These are phyloP conservation scores for Lanius collurio DNA, from an alignment of 2,113 vertebrate genomes.

Conservation along the genomic window DNA sequence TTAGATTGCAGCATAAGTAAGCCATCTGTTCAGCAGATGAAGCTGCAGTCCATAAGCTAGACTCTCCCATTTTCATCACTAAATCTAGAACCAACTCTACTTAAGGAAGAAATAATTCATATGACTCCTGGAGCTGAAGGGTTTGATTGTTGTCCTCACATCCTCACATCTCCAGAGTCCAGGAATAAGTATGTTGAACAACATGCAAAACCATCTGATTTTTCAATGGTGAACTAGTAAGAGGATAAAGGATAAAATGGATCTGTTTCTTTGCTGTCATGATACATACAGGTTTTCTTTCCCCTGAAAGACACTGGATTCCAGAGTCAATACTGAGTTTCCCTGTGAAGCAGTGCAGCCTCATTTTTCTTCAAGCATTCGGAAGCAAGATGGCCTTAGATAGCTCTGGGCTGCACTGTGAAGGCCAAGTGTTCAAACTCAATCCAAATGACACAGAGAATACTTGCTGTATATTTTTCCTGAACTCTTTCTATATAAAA, in stretches of 20 bases:
- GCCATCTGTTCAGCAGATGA: background rate
- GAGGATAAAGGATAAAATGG: background rate
- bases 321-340: background rate
- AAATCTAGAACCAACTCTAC: background rate
- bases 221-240: background rate
- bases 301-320: background rate
- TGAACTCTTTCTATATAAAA: background rate
- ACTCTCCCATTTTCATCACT: background rate
- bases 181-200: background rate
- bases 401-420: background rate
- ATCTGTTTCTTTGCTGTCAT: background rate
- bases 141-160: background rate
- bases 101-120: background rate
- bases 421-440: background rate
- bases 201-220: background rate
- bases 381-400: background rate
- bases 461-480: background rate
- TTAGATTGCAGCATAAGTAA: background rate
- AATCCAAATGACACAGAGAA: background rate
- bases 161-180: background rate
- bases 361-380: background rate
- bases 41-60: background rate
- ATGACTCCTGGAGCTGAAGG: background rate
- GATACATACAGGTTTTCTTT: background rate
- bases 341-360: background rate